Evolutionary conservation across 2,797 vertebrate species (phyloP).

Genomic region (Pseudochaenichthys georgianus): DNA sequence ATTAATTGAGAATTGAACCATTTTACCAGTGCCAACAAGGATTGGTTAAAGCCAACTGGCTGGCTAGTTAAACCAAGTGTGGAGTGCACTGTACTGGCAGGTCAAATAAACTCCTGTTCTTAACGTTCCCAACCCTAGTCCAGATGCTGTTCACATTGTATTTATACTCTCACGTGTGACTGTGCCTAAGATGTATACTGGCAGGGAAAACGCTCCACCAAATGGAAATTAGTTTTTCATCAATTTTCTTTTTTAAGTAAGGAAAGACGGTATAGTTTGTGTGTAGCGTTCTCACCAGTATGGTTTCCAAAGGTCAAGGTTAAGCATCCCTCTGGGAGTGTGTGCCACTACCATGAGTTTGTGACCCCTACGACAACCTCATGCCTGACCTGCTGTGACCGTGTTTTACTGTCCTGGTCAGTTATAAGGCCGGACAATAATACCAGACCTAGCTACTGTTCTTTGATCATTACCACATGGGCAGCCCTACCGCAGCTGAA

Average conservation of each 20-base stretch:
- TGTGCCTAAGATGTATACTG: neutral
- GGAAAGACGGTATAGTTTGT: no score
- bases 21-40: neutral
- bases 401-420: constrained; percentile 72
- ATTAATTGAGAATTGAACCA: neutral
- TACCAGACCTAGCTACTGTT: constrained; percentile 75
- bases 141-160: neutral
- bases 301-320: constrained; percentile 59
- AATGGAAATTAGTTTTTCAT: neutral
- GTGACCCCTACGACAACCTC: constrained; percentile 40
- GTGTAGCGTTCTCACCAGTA: neutral
- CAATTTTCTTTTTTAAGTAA: no score
- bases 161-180: neutral
- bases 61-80: neutral
- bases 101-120: no score
- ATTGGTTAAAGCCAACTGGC: neutral
- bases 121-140: neutral
- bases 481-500: constrained; percentile 57
- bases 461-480: constrained; percentile 80
- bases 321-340: constrained; percentile 54
- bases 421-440: constrained; percentile 74
- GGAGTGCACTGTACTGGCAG: neutral
- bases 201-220: neutral
- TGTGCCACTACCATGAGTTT: constrained; percentile 38
- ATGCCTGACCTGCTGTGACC: constrained; percentile 56